Base-by-base conservation (phyloP, 1,140 invertebrate species). In the Homarus americanus region DNA sequence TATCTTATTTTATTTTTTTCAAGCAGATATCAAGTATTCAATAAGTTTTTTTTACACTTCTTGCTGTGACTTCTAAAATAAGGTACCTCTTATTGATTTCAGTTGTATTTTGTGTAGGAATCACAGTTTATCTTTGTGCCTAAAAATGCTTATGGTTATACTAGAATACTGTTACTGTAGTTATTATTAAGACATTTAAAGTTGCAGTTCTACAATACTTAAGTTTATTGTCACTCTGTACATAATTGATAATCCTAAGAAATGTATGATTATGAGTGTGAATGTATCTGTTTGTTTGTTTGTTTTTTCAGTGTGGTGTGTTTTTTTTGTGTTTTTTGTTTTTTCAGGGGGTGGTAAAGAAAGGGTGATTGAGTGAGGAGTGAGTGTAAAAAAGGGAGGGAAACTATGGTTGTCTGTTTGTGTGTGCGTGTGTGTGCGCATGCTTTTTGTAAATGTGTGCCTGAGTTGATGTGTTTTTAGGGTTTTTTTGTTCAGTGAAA, bases 1-100 rank as follows among this genome's bases (percentile, higher is more conserved):
- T 79, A 49, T 44, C 32, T 79, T 79, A n/a, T 3, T 58, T 58
- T 58, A 58, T 58, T 58, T 58, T 58, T 76, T 49, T 40, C 40
- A 44, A n/a, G 53, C 36, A 9, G 58, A 63, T 63, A n/a, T 58
- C 36, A 34, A 28, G 20, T 66, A 40, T 66, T 63, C 63, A 32
- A 32, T 69, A 1, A 32, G 32, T 69, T 28, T 63, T 32, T 34
- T 69, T 69, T 69, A 69, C 63, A 32, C n/a, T 5, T 69, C 28
- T 69, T 69, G n/a, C 63, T 69, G n/a, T 20, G 58, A 69, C 63
- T 69, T 32, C n/a, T 69, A 28, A 69, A 32, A 69, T 24, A 69
- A 69, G n/a, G n/a, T 69, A 69, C 12, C 28, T 69, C n/a, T 69
- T 69, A 32, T 69, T 69, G 17, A 4, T 63, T 69, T 69, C 5